A percentile compares a stretch with the other conserved stretches of the same genome.
phyloP scores from a whole-genome alignment of 2,888 invertebrate genomes.

The Lobophora halterata region DNA sequence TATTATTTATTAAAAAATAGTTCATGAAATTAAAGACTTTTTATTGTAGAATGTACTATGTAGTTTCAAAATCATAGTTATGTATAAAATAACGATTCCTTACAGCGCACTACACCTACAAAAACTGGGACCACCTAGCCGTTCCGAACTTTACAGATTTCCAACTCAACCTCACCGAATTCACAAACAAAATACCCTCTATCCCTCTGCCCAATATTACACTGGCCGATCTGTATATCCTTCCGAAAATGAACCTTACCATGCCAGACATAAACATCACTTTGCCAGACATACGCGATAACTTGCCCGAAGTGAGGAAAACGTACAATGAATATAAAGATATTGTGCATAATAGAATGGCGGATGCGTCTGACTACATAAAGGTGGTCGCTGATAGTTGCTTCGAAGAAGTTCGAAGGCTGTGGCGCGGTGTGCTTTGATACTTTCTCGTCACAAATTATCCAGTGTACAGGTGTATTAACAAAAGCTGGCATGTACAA shows the following conservation, averaged over 20 bases:
- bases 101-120: slow-evolving; percentile 76
- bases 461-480: no score
- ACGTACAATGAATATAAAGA: slow-evolving; percentile 68
- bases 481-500: no score
- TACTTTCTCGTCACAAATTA: slow-evolving; percentile 37
- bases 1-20: no score
- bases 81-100: slow-evolving; percentile 42
- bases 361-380: slow-evolving; percentile 75
- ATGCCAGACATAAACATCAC: slow-evolving; percentile 58
- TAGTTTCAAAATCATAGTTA: no score
- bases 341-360: slow-evolving; percentile 71
- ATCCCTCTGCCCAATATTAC: slow-evolving; percentile 50
- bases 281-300: slow-evolving; percentile 55
- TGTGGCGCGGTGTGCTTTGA: slow-evolving; percentile 62
- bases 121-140: slow-evolving; percentile 65
- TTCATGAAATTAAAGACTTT: no score
- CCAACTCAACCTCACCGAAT: slow-evolving; percentile 62
- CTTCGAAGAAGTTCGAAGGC: slow-evolving; percentile 64
- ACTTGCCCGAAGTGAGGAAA: slow-evolving; percentile 60
- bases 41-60: no score
- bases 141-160: slow-evolving; percentile 74
- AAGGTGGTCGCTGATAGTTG: slow-evolving; percentile 77
- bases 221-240: slow-evolving; percentile 44
- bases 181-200: slow-evolving; percentile 48
- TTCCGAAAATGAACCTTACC: slow-evolving; percentile 39